Percentiles rank a stretch among this genome's conserved stretches.
These are phyloP conservation scores for Trididemnum nubilum DNA, from an alignment of 23 tunicate species.

Conservation along the genomic window DNA sequence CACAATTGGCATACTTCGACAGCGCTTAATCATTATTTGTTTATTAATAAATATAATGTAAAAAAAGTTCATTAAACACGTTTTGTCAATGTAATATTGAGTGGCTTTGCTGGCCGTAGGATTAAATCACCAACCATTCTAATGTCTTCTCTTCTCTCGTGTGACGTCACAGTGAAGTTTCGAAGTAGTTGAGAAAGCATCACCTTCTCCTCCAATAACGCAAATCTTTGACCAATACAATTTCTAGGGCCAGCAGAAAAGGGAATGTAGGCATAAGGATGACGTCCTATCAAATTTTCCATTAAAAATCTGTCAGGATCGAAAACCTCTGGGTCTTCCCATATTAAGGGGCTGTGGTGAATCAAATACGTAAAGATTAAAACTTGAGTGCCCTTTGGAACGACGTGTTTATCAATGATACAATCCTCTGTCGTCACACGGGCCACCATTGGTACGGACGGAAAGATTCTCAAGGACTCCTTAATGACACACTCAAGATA, in stretches of 20 bases:
- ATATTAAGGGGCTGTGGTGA: conserved; percentile 64
- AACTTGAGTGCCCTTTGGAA: conserved; percentile 83
- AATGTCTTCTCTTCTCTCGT: conserved; percentile 52
- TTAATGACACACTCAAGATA: conserved; percentile 83
- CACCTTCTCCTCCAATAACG: conserved; percentile 86
- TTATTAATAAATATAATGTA: no score
- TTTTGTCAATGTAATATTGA: conserved; percentile 39
- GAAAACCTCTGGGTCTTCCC: conserved; percentile 82
- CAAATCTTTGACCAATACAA: conserved; percentile 97
- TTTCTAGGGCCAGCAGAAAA: conserved; percentile 99
- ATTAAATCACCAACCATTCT: conserved; percentile 60
- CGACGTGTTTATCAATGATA: conserved; percentile 41
- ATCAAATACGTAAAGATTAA: conserved; percentile 44
- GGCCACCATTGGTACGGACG: conserved; percentile 91
- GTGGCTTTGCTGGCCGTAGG: conserved; percentile 59
- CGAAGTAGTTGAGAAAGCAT: conserved; percentile 59
- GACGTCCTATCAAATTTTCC: conserved; percentile 54
- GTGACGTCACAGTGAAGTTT: conserved; percentile 36
- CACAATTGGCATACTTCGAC: no score
- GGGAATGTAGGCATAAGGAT: conserved; percentile 91
- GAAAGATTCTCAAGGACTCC: conserved; percentile 78
- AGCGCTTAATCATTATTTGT: no score
- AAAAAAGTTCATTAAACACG: no score
- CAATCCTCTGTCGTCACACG: conserved; percentile 79
- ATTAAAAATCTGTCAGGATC: conserved; percentile 70